Percentiles rank a stretch among this genome's conserved stretches.
phyloP scores from a whole-genome alignment of 2,797 vertebrate species.

The Helostoma temminkii region DNA sequence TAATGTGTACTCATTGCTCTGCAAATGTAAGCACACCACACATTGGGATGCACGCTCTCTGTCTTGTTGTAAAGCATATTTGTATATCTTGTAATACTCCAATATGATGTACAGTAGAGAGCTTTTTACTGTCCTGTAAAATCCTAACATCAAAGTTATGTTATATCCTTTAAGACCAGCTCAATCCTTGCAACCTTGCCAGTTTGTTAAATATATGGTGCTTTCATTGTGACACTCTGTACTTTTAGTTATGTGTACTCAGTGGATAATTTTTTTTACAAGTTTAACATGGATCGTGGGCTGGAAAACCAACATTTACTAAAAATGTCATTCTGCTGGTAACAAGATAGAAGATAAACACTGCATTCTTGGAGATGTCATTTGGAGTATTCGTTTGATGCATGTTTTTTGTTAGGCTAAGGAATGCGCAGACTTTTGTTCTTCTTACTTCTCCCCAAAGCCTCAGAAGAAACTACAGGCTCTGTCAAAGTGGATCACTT shows the following conservation, averaged over 20 bases:
- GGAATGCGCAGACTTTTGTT: conserved; percentile 45
- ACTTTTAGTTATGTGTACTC: conserved; percentile 21
- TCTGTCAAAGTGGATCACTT: conserved; percentile 22
- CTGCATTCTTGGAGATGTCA: conserved; percentile 16
- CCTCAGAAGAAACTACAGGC: conserved; percentile 30
- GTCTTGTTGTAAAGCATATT: conserved; percentile 72
- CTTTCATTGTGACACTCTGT: conserved; percentile 57
- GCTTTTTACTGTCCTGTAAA: conserved; percentile 69
- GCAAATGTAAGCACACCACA: conserved; percentile 63
- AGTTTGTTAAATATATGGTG: conserved; percentile 57
- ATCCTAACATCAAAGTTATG: conserved; percentile 47
- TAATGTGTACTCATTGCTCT: conserved; percentile 67
- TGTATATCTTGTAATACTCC: conserved; percentile 76
- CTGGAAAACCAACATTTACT: conserved; percentile 16
- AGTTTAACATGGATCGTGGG: conserved; percentile 11
- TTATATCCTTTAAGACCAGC: conserved; percentile 54
- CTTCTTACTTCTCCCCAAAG: conserved; percentile 10
- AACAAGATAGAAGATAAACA: neutral
- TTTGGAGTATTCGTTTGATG: conserved; percentile 12
- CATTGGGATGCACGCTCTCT: conserved; percentile 60
- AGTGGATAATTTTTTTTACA: conserved; percentile 15
- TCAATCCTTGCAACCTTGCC: conserved; percentile 52
- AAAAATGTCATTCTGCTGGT: conserved; percentile 6
- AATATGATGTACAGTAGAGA: conserved; percentile 74
- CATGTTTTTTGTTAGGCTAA: conserved; percentile 34